A percentile compares a stretch with the other conserved stretches of the same genome.
Conservation (phyloP, 2,888 invertebrate species). For the Coenonympha glycerion region DNA sequence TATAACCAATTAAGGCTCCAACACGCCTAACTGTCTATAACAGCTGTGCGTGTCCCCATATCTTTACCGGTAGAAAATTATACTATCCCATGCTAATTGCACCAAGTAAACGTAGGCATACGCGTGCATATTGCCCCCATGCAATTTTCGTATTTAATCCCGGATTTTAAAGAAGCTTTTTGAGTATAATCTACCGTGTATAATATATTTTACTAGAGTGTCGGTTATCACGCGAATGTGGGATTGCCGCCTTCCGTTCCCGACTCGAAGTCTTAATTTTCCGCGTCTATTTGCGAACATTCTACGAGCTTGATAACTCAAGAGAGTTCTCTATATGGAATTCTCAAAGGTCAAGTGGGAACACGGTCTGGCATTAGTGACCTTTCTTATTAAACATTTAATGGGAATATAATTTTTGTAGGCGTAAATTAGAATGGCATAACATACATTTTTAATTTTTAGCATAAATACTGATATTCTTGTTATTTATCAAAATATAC, state of each 20-base stretch:
- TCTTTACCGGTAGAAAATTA: conserved; percentile 9
- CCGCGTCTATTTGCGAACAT: neutral
- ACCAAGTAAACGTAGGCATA: neutral
- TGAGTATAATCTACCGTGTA: neutral
- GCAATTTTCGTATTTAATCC: neutral
- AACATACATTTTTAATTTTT: no score
- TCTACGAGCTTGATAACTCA: neutral
- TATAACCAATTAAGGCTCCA: neutral
- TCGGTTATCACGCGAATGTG: conserved; percentile 31
- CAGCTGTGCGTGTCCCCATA: conserved; percentile 12
- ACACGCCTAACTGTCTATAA: conserved; percentile 7
- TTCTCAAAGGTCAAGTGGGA: no score
- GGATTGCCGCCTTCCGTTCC: conserved; percentile 51
- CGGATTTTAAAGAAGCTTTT: neutral
- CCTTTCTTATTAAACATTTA: no score
- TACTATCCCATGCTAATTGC: conserved; percentile 7
- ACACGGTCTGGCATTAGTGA: no score
- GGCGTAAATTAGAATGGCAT: no score
- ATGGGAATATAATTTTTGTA: no score
- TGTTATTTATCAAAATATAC: no score
- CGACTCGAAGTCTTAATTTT: conserved; percentile 10
- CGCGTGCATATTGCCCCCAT: neutral
- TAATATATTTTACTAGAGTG: conserved; percentile 21
- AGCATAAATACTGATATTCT: no score
- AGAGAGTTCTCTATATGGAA: no score